These are phyloP conservation scores for Apis mellifera DNA, from an alignment of 1,140 invertebrate genomes.

Conservation along the genomic window Amel_HAv3.1 CM009934.2:4377001-4377500, in stretches of 20 bases:
- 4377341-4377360: neutral
- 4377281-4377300: neutral
- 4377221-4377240: neutral
- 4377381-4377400: neutral
- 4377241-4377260: conserved; percentile 1
- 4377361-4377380: neutral
- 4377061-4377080: conserved; percentile 6
- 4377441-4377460: too few relatives aligned
- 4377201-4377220: conserved; percentile 42
- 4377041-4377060: neutral
- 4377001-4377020: neutral
- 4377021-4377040: neutral
- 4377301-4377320: neutral
- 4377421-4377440: neutral
- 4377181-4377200: conserved; percentile 42
- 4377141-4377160: conserved; percentile 48
- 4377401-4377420: neutral
- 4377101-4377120: conserved; percentile 55
- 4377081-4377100: conserved; percentile 42
- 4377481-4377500: too few relatives aligned
- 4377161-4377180: conserved; percentile 26
- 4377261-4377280: conserved; percentile 2
- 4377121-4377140: conserved; percentile 26
- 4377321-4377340: conserved; percentile 13
- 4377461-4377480: too few relatives aligned